Evolutionary conservation across 2,113 vertebrate species (phyloP).

Genomic region (Chaetorhynchus papuensis): DNA sequence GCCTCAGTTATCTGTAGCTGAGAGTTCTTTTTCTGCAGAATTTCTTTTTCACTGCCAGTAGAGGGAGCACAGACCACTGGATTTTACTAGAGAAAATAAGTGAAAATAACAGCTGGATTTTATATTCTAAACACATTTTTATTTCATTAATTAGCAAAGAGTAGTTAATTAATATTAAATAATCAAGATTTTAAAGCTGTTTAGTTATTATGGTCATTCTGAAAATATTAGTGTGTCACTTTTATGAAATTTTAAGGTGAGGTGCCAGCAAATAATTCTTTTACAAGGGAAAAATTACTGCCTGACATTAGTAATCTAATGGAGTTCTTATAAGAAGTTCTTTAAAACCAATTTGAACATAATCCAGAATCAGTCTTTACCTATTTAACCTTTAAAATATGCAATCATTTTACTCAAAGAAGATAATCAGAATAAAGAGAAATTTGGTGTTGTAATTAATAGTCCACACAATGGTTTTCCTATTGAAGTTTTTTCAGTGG

Average conservation of each 20-base stretch:
- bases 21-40: not conserved
- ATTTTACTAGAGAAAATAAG: not conserved
- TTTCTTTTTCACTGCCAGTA: not conserved
- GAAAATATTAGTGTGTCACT: not conserved
- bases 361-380: not conserved
- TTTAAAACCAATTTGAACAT: not conserved
- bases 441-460: not conserved
- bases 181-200: not conserved
- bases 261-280: not conserved
- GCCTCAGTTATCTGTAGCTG: not conserved
- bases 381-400: conserved; percentile 22
- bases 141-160: not conserved
- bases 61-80: conserved; percentile 22
- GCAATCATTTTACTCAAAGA: not conserved
- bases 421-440: not conserved
- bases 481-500: not conserved
- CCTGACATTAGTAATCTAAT: not conserved
- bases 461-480: not conserved
- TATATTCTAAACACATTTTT: not conserved
- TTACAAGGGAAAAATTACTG: not conserved
- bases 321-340: not conserved
- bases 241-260: not conserved
- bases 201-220: not conserved
- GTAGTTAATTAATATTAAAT: not conserved
- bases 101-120: not conserved